Evolutionary conservation across 37 sponge, comb jelly and placozoan species (phyloP), one percentile per base, ranked within the genome.

Genomic region (Theonella swinhoei): DNA sequence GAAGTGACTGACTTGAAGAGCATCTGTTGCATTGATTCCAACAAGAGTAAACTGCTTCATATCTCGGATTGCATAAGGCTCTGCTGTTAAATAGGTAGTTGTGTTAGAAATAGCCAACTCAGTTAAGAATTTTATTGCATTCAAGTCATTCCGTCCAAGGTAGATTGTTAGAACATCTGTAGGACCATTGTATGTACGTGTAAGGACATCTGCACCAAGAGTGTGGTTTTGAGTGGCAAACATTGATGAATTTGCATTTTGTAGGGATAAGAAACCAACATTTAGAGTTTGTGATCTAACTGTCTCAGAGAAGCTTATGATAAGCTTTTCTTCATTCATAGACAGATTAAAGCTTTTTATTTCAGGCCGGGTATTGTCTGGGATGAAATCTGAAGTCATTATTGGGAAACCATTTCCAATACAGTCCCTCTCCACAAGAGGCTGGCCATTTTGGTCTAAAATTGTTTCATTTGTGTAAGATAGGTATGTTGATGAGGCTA

Each of bases 221-320:
- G 80, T 77, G 67, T 76, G 74, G 5, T 23, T 67, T 62, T 91
- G 83, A 0, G 69, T 83, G 59, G 77, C 68, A 30, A 64, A 42
- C 0, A 70, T 17, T 4, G 75, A 34, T 32, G 76, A 70, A 0
- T 17, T 39, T 4, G 32, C 67, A 86, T 75, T 91, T 68, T 90
- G 94, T 35, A 96, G 64, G 23, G 88, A 63, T 19, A 96, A 35
- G 26, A 88, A 62, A 11, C 4, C 37, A 3, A 93, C 90, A 4
- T 41, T 60, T 0, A 96, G 78, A 0, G 87, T 88, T 11, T 81
- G 29, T 36, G 89, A 74, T 2, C 62, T 34, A 11, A 96, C 89
- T 32, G 97, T 96, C 58, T 96, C 97, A 29, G 91, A 68, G 59
- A 96, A 93, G 68, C 54, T 75, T 24, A 96, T 36, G 14, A 85